Evolutionary conservation across 2,888 invertebrate genomes (phyloP).

Genomic region (Ligdia adustata): DNA sequence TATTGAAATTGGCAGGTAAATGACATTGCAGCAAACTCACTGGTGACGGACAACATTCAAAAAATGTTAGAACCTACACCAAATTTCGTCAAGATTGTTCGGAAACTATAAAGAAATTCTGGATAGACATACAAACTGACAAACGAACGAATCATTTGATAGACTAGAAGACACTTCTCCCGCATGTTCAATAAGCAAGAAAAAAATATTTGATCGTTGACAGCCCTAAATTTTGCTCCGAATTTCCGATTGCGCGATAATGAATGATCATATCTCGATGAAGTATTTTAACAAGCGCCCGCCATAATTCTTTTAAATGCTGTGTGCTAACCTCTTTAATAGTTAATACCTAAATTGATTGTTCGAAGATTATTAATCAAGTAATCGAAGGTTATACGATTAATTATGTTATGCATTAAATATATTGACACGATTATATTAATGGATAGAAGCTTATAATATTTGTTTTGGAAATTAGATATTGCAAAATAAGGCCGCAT

Average conservation of each 20-base stretch:
- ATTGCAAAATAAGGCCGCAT: background rate
- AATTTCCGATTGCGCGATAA: constrained; percentile 5
- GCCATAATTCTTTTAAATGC: constrained; percentile 1
- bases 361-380: constrained; percentile 8
- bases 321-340: background rate
- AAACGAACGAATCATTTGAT: no score
- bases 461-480: constrained; percentile 9
- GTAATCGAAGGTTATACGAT: constrained; percentile 1
- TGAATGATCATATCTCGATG: constrained; percentile 16
- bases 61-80: no score
- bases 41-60: no score
- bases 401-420: constrained; percentile 7
- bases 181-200: no score
- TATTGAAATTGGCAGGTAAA: no score
- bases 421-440: constrained; percentile 5
- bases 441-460: background rate
- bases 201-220: no score
- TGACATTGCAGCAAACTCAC: no score
- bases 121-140: no score
- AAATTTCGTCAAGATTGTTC: no score
- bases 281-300: constrained; percentile 14
- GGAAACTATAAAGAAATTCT: no score
- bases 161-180: no score
- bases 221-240: background rate
- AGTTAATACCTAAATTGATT: constrained; percentile 5